Evolutionary conservation across 2,888 invertebrate species (phyloP), one percentile per base, ranked within the genome.

Genomic region (Oithona nana): DNA sequence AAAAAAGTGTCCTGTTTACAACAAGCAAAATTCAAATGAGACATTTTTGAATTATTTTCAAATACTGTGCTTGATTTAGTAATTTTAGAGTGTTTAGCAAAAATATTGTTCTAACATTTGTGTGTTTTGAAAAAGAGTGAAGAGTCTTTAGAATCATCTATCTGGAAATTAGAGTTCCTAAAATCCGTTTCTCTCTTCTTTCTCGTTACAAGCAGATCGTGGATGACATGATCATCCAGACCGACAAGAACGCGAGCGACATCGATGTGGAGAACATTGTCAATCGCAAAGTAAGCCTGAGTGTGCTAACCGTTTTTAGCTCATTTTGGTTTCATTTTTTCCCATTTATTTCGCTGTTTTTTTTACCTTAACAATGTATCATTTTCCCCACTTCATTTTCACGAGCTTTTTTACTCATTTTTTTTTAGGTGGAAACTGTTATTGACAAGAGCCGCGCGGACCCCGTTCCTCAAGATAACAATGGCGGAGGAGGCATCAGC

Each of bases 201-300:
- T 39, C 39, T 11, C 39, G 39, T 16, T 57, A 22, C 49, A 22
- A 49, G 20, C 29, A 59, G 59, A 26, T 59, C 13, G 59, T 59
- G 59, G 59, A 59, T 59, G 59, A 59, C 29, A 13, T 59, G n/a
- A 59, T 59, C 59, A 59, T 59, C 28, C 59, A 59, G 24, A 50
- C 59, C 50, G 59, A 59, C 29, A 59, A 59, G 49, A 49, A 48
- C 16, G 29, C 59, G 28, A 59, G 29, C 29, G 59, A 59, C 28
- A 20, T 59, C 22, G 59, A 59, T 1, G 59, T 59, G 59, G 59
- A 59, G 28, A 59, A 59, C n/a, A 59, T 59, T 26, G 59, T 59
- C 59, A 50, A 48, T 16, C 28, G 48, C 28, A 24, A 59, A 28
- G 59, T 59, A 59, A 22, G 59, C 54, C 20, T 24, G 26, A 39